A percentile compares a stretch with the other conserved stretches of the same genome.
phyloP scores from a whole-genome alignment of 2,888 invertebrate genomes.

The Acrobeloides nanus region DNA sequence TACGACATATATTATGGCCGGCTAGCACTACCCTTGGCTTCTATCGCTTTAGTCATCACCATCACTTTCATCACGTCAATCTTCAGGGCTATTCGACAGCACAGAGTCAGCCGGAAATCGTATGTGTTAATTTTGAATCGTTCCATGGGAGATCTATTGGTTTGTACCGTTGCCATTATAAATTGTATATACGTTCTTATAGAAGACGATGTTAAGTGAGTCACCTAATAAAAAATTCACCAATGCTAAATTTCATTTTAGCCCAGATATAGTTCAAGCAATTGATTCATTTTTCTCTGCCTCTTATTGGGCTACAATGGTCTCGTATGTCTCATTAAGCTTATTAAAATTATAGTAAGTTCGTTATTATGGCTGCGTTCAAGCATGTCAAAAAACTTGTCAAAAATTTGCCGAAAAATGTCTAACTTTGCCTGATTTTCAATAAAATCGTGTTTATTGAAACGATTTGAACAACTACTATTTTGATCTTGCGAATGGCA shows the following conservation, averaged over 20 bases:
- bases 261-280: conserved; percentile 39
- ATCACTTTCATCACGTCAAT: conserved; percentile 37
- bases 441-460: too few relatives aligned
- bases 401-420: too few relatives aligned
- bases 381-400: too few relatives aligned
- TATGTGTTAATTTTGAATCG: conserved; percentile 49
- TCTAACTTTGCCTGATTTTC: too few relatives aligned
- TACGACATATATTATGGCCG: conserved; percentile 43
- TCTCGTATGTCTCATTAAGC: conserved; percentile 39
- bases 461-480: too few relatives aligned
- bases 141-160: conserved; percentile 44
- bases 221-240: too few relatives aligned
- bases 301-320: conserved; percentile 46
- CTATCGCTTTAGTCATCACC: conserved; percentile 33
- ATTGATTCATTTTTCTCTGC: conserved; percentile 44
- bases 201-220: conserved; percentile 41
- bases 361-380: too few relatives aligned
- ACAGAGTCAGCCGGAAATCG: conserved; percentile 45
- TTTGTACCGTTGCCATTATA: conserved; percentile 33
- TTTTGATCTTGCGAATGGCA: too few relatives aligned
- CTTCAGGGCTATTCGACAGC: conserved; percentile 37
- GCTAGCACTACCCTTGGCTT: conserved; percentile 40
- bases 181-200: conserved; percentile 33
- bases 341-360: conserved; percentile 41
- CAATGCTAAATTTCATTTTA: too few relatives aligned